Percentiles rank a stretch among this genome's conserved stretches.
Conservation (phyloP, 2,888 invertebrate species). For the Peribatodes rhomboidaria region DNA sequence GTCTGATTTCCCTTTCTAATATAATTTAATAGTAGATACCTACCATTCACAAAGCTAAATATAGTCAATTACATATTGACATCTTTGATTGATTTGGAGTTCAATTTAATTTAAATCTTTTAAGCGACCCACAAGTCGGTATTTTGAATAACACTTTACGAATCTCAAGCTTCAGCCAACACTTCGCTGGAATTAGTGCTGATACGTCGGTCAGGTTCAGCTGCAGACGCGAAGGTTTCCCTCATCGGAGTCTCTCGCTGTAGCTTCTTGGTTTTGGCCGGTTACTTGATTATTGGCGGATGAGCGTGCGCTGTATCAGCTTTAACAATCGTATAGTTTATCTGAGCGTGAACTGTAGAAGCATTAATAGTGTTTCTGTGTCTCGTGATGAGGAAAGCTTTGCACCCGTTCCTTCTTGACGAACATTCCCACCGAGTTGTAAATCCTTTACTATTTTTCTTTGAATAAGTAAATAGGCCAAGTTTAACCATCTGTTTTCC, state of each 20-base stretch:
- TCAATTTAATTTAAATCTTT: no score
- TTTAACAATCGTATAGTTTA: no score
- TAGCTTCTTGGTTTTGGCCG: not conserved
- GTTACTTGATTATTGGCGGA: not conserved
- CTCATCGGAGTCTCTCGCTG: not conserved
- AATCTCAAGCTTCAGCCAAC: not conserved
- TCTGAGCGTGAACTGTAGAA: not conserved
- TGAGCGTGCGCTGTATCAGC: not conserved
- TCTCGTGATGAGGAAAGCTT: slow-evolving; percentile 4
- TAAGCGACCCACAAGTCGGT: no score
- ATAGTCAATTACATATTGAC: no score
- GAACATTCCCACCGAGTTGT: slow-evolving; percentile 11
- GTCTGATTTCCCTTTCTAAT: no score
- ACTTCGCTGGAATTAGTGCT: no score
- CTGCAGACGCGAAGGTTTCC: not conserved
- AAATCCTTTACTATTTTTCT: slow-evolving; percentile 8
- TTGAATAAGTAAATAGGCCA: slow-evolving; percentile 1
- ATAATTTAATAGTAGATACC: no score
- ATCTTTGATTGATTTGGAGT: no score
- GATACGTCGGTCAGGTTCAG: not conserved
- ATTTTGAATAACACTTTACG: no score
- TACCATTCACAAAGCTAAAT: no score
- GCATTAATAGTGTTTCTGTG: not conserved
- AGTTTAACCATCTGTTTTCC: slow-evolving; percentile 6
- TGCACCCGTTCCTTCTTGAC: slow-evolving; percentile 1